Evolutionary conservation across 1,140 invertebrate genomes (phyloP).

Genomic region (Nephila pilipes): DNA sequence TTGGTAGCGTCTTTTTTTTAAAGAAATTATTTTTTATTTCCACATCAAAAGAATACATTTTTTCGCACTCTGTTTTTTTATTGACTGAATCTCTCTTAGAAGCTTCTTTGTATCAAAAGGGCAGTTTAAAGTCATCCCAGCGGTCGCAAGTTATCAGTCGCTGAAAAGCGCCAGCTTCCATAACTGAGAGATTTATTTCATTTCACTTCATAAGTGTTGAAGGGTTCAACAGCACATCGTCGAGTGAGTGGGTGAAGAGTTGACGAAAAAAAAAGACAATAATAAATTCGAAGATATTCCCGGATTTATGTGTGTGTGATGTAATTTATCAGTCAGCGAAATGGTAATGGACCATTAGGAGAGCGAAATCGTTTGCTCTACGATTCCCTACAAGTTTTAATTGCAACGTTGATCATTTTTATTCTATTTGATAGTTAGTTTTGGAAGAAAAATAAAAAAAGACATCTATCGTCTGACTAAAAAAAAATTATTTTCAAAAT

Average conservation of each 20-base stretch:
- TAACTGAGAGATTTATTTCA: slow-evolving; percentile 47
- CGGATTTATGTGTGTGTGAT: neutral
- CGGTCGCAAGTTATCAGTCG: slow-evolving; percentile 37
- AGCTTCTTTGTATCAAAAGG: neutral
- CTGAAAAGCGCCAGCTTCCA: slow-evolving; percentile 35
- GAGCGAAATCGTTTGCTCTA: neutral
- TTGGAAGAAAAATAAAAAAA: neutral
- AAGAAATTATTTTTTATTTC: too few species aligned
- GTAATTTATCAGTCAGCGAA: slow-evolving; percentile 14
- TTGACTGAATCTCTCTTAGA: neutral
- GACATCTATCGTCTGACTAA: too few species aligned
- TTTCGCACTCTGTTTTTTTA: neutral
- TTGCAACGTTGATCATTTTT: neutral
- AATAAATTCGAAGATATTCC: neutral
- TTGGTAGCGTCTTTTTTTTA: too few species aligned
- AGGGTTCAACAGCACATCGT: slow-evolving; percentile 38
- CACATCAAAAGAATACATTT: neutral
- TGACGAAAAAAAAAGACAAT: neutral
- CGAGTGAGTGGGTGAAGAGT: slow-evolving; percentile 22
- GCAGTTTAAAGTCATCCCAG: neutral
- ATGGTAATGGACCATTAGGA: neutral
- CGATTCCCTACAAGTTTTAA: neutral
- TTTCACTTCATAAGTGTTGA: neutral
- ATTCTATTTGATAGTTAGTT: neutral
- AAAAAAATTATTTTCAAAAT: too few species aligned